phyloP scores from a whole-genome alignment of 2,113 vertebrate genomes.

The Myrmecobius fasciatus region DNA sequence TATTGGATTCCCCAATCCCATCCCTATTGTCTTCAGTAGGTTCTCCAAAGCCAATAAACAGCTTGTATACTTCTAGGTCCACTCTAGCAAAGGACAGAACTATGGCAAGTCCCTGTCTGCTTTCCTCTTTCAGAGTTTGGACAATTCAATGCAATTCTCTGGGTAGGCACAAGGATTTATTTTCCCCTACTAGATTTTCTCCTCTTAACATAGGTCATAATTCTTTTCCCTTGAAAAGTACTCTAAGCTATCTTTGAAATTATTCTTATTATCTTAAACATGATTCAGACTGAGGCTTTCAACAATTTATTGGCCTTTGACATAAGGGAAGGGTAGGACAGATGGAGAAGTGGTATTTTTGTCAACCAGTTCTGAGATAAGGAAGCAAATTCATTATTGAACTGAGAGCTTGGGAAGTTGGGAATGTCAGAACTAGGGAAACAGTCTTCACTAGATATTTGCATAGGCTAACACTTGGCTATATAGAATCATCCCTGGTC shows the following conservation, averaged over 20 bases:
- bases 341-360: background rate
- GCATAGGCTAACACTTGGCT: conserved; percentile 16
- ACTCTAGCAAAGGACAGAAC: background rate
- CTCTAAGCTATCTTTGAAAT: background rate
- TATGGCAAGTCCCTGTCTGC: background rate
- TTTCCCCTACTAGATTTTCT: background rate
- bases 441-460: conserved; percentile 31
- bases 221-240: background rate
- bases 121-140: background rate
- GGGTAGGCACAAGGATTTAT: background rate
- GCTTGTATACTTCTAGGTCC: background rate
- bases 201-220: background rate
- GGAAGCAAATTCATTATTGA: background rate
- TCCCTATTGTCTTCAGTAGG: background rate
- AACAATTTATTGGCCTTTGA: conserved; percentile 1
- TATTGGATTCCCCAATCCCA: background rate
- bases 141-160: background rate
- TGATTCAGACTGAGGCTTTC: background rate
- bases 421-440: background rate
- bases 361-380: background rate
- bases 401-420: background rate
- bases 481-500: background rate
- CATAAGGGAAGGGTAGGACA: background rate
- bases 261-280: conserved; percentile 9
- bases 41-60: background rate